Conservation (phyloP, 2,888 invertebrate genomes). For the Galerucella calmariensis region DNA sequence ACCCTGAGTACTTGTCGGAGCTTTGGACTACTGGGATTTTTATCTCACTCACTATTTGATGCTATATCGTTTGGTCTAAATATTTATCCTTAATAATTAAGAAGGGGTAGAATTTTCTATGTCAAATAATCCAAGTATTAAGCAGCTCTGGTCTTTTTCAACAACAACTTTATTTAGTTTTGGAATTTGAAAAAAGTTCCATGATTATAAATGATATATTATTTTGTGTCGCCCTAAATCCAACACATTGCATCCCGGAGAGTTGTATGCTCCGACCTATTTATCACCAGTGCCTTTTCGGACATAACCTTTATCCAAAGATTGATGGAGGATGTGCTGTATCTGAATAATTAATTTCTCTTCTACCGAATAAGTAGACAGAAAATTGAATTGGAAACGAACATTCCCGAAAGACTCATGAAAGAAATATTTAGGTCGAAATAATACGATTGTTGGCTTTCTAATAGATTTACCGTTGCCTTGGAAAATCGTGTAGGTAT, state of each 20-base stretch:
- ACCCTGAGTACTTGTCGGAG: too few species aligned
- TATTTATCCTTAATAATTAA: too few species aligned
- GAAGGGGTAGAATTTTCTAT: too few species aligned
- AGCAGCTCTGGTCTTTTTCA: background rate
- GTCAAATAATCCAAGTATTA: background rate
- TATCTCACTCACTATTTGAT: too few species aligned
- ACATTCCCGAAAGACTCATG: slow-evolving; percentile 26
- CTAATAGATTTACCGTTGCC: background rate
- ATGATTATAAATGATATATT: slow-evolving; percentile 22
- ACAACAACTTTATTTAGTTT: slow-evolving; percentile 5
- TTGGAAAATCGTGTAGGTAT: background rate
- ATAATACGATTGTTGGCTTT: slow-evolving; percentile 22
- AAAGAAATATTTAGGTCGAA: slow-evolving; percentile 32
- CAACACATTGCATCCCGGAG: slow-evolving; percentile 16
- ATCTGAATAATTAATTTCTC: slow-evolving; percentile 40
- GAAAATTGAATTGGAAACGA: slow-evolving; percentile 38
- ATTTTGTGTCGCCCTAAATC: slow-evolving; percentile 11
- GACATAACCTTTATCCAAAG: slow-evolving; percentile 37
- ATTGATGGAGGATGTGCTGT: slow-evolving; percentile 38
- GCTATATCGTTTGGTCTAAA: too few species aligned
- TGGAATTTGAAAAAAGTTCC: slow-evolving; percentile 12
- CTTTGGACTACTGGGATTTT: too few species aligned
- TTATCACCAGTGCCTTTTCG: slow-evolving; percentile 35
- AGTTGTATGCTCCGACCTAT: slow-evolving; percentile 32
- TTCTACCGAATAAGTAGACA: slow-evolving; percentile 28